phyloP scores from a whole-genome alignment of 2,888 invertebrate genomes.

The Thyatira batis region DNA sequence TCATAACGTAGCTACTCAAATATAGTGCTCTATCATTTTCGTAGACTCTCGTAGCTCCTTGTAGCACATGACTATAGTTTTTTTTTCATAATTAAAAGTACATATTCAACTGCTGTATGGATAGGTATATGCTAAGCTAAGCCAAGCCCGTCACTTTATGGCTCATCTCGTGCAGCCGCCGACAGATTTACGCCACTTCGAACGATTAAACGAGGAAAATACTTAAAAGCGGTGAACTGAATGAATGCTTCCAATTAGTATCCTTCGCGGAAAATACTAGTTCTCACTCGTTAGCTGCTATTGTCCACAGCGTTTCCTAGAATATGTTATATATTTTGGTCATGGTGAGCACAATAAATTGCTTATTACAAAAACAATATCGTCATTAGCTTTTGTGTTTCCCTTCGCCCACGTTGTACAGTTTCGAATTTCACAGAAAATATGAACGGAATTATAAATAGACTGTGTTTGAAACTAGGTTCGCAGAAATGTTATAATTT shows the following conservation, averaged over 20 bases:
- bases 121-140: background rate
- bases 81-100: no score
- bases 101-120: background rate
- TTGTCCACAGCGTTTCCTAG: slow-evolving; percentile 11
- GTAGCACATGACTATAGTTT: no score
- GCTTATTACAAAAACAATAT: background rate
- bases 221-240: slow-evolving; percentile 11
- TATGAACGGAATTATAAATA: background rate
- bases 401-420: background rate
- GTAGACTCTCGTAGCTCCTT: background rate
- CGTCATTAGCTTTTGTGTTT: background rate
- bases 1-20: no score
- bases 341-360: background rate
- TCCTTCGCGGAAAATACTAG: slow-evolving; percentile 21
- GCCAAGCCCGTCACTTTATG: background rate
- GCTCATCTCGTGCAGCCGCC: slow-evolving; percentile 2
- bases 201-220: slow-evolving; percentile 14
- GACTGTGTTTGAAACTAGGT: background rate
- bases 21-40: background rate
- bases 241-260: slow-evolving; percentile 26
- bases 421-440: background rate
- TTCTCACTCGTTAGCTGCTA: slow-evolving; percentile 26
- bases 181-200: slow-evolving; percentile 7
- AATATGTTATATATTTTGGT: background rate
- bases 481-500: background rate